A percentile compares a stretch with the other conserved stretches of the same genome.
Evolutionary conservation across 2,797 vertebrate genomes (phyloP).

Genomic region (Parauchenoglanis punctatus): DNA sequence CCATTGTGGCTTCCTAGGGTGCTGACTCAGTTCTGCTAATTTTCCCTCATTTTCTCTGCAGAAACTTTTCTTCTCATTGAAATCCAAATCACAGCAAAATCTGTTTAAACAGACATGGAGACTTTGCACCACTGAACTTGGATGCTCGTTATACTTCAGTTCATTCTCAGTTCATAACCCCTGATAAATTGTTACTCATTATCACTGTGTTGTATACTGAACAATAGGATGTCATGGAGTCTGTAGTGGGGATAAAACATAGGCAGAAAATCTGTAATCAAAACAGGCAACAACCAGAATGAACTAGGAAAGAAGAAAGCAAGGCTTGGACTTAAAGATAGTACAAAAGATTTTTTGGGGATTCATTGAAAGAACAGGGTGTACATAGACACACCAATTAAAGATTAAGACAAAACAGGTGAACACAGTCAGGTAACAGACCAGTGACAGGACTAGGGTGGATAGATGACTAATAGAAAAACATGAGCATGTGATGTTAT

Average conservation of each 20-base stretch:
- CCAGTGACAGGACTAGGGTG: background rate
- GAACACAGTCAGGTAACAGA: background rate
- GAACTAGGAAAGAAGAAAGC: background rate
- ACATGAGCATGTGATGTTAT: background rate
- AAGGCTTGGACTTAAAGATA: background rate
- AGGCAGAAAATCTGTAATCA: background rate
- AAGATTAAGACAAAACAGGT: background rate
- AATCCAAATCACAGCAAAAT: background rate
- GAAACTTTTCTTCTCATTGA: background rate
- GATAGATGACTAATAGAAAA: background rate
- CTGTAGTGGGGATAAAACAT: background rate
- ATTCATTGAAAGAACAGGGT: background rate
- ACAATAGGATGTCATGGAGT: background rate
- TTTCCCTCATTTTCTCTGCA: background rate
- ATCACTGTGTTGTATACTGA: background rate
- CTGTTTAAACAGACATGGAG: background rate
- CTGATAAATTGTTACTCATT: background rate
- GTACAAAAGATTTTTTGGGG: background rate
- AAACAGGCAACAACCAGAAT: background rate
- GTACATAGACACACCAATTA: background rate
- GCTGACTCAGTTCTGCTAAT: background rate
- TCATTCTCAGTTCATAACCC: background rate
- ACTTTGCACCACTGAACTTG: background rate
- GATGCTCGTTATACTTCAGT: background rate
- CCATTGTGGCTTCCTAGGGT: background rate